Conservation (phyloP, 2,797 vertebrate genomes). For the Myripristis jacobus region DNA sequence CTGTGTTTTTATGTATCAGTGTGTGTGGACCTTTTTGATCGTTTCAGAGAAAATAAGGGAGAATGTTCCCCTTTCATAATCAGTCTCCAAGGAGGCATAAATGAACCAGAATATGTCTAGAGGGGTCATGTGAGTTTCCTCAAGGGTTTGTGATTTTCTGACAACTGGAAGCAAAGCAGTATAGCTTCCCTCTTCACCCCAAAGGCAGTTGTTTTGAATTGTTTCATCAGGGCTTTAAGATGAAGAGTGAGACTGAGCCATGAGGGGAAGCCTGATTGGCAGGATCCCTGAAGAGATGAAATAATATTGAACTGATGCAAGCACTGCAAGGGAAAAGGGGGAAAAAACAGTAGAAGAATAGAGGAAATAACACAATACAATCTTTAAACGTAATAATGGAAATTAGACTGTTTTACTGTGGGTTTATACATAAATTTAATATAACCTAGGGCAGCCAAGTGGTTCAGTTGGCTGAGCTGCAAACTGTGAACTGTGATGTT, state of each 20-base stretch:
- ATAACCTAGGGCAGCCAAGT: conserved; percentile 43
- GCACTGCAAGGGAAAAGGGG: conserved; percentile 69
- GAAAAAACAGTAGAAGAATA: conserved; percentile 8
- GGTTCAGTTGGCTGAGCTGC: conserved; percentile 1
- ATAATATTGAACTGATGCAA: conserved; percentile 74
- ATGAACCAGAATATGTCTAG: conserved; percentile 54
- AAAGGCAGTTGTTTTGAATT: conserved; percentile 68
- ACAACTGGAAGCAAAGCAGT: conserved; percentile 35
- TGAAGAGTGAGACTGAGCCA: conserved; percentile 66
- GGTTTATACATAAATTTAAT: conserved; percentile 1
- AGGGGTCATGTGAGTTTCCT: conserved; percentile 41
- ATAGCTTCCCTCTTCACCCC: conserved; percentile 5
- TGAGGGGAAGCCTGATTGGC: conserved; percentile 59
- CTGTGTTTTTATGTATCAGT: conserved; percentile 27
- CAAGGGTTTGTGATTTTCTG: conserved; percentile 34
- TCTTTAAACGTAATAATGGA: neutral
- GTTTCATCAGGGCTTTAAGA: conserved; percentile 61
- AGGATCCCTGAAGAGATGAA: conserved; percentile 71
- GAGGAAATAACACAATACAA: conserved; percentile 23
- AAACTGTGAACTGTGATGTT: too few species aligned
- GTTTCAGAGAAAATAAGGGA: conserved; percentile 23
- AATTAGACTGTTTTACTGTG: conserved; percentile 1
- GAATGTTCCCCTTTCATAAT: conserved; percentile 36
- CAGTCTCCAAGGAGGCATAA: conserved; percentile 36
- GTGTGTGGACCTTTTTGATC: conserved; percentile 17